Evolutionary conservation across 2,888 invertebrate species (phyloP), one percentile per base, ranked within the genome.

Genomic region (Anarsia innoxiella): DNA sequence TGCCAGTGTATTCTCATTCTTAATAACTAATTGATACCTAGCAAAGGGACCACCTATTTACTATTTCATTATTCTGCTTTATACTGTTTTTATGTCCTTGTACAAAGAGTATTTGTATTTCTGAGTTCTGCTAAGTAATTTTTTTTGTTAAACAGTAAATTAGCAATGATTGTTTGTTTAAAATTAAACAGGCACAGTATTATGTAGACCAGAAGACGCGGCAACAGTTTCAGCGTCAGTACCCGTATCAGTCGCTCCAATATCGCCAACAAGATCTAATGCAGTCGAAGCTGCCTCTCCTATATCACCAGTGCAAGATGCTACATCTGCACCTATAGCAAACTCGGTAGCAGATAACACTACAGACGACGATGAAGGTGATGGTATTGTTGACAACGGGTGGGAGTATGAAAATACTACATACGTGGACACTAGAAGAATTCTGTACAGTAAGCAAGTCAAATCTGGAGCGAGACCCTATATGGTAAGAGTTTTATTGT

Each of bases 341-440:
- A 19, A 8, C 19, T 5, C 19, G 8, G 19, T 8, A 5, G 19
- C 19, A 19, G 19, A 19, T 19, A 19, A 19, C 19, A 19, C 19
- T 5, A 19, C 19, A 19, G 25, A 25, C 3, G 23, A 12, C 0
- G 48, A 45, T 10, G 39, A 42, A 0, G 44, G 31, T 0, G 61
- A 56, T 1, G 76, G 73, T 25, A 46, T 70, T 34, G 39, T 50
- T n/a, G 76, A 83, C 23, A 71, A 61, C n/a, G 63, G 66, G 0
- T 79, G 83, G 83, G 72, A 69, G 25, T 79, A 48, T 31, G 80
- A 82, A 45, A 82, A 83, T 14, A 69, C 49, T 0, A 73, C 71
- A 0, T 11, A 42, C 2, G 66, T 80, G 6, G 82, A 83, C 26
- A 62, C 73, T 0, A 72, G 83, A 44, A 66, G 83, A 44, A 79